phyloP scores from a whole-genome alignment of 2,113 vertebrate species.

The Tretioscincus oriximinensis region DNA sequence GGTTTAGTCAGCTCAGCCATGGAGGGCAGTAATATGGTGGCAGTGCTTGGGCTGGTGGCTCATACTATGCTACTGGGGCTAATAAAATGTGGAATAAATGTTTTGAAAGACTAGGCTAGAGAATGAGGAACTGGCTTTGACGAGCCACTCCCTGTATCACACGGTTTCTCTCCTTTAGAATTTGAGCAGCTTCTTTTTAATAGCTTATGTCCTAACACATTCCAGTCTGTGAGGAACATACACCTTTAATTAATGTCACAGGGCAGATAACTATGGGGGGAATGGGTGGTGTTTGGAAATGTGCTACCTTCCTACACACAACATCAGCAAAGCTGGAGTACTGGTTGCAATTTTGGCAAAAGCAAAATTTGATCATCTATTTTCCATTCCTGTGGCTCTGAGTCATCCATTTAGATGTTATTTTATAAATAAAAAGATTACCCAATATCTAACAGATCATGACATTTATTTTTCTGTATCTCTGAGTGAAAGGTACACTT shows the following conservation, averaged over 20 bases:
- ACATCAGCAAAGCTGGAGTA: neutral
- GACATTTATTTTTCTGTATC: neutral
- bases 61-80: too few relatives aligned
- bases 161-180: neutral
- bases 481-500: neutral
- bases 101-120: neutral
- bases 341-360: neutral
- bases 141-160: neutral
- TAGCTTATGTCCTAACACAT: neutral
- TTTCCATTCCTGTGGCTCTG: slow-evolving; percentile 8
- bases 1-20: too few relatives aligned
- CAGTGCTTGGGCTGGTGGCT: too few relatives aligned
- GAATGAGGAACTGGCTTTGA: neutral
- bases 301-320: neutral
- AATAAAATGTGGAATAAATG: too few relatives aligned
- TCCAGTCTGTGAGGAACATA: neutral
- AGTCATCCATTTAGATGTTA: slow-evolving; percentile 4
- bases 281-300: neutral
- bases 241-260: neutral
- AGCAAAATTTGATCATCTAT: slow-evolving; percentile 5
- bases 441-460: slow-evolving; percentile 8
- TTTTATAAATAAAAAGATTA: slow-evolving; percentile 4
- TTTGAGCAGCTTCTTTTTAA: neutral
- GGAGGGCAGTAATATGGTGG: too few relatives aligned
- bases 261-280: neutral